A percentile compares a stretch with the other conserved stretches of the same genome.
Conservation (phyloP, 1,140 invertebrate species). For the Polypedilum pembai region DNA sequence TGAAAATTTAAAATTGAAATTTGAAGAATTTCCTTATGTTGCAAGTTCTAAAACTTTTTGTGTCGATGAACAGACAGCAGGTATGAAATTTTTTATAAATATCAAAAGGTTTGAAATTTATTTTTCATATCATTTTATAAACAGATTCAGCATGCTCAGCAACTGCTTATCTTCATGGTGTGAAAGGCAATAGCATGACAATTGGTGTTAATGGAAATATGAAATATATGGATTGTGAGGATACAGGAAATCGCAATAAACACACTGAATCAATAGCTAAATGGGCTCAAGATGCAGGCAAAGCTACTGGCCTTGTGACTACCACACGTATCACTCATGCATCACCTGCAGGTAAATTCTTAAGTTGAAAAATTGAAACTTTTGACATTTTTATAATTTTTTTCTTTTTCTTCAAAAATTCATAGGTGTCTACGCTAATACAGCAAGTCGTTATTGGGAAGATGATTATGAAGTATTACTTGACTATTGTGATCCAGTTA, state of each 20-base stretch:
- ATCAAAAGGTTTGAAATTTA: too few relatives aligned
- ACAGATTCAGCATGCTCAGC: slow-evolving; percentile 66
- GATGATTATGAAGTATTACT: slow-evolving; percentile 55
- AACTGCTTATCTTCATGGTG: slow-evolving; percentile 73
- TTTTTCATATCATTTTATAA: too few relatives aligned
- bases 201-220: slow-evolving; percentile 63
- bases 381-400: too few relatives aligned
- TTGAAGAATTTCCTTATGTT: slow-evolving; percentile 64
- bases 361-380: too few relatives aligned
- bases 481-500: slow-evolving; percentile 39
- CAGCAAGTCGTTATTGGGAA: slow-evolving; percentile 69
- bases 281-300: slow-evolving; percentile 64
- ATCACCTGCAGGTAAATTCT: slow-evolving; percentile 53
- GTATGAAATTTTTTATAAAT: too few relatives aligned
- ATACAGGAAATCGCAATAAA: slow-evolving; percentile 39
- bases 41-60: slow-evolving; percentile 74
- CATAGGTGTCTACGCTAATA: slow-evolving; percentile 68
- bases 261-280: slow-evolving; percentile 50
- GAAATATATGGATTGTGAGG: slow-evolving; percentile 47
- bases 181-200: slow-evolving; percentile 68
- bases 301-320: slow-evolving; percentile 67
- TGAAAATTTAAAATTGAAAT: slow-evolving; percentile 58
- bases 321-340: slow-evolving; percentile 74
- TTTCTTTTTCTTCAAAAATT: too few relatives aligned
- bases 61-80: slow-evolving; percentile 60